phyloP scores from a whole-genome alignment of 2,113 vertebrate genomes.

The Motacilla alba region DNA sequence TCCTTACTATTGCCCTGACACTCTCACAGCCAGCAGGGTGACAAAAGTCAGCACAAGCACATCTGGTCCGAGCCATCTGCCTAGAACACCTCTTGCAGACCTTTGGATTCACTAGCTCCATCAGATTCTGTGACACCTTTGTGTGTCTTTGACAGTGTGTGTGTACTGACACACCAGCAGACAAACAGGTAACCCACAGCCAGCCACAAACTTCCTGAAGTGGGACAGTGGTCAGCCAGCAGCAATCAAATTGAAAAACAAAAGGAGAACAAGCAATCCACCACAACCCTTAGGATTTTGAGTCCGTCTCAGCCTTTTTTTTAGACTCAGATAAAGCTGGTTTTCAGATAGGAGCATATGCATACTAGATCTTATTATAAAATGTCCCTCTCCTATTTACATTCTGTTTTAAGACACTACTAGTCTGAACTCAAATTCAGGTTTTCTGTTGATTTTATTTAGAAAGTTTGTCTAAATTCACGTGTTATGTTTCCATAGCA shows the following conservation, averaged over 20 bases:
- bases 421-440: background rate
- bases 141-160: rapidly evolving
- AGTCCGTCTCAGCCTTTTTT: background rate
- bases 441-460: background rate
- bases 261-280: background rate
- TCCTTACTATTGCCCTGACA: background rate
- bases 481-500: background rate
- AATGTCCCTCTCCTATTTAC: background rate
- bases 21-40: background rate
- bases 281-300: background rate
- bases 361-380: background rate
- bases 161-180: background rate
- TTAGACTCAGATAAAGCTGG: background rate
- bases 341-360: background rate
- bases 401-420: background rate
- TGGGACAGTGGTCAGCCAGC: background rate
- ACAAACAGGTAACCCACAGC: background rate
- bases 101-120: background rate
- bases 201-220: background rate
- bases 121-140: background rate
- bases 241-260: background rate
- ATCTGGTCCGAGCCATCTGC: background rate
- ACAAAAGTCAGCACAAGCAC: background rate
- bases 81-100: background rate
- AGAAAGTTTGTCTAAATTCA: background rate